Evolutionary conservation across 2,113 vertebrate genomes (phyloP).

Genomic region (Cyanocitta stelleri): DNA sequence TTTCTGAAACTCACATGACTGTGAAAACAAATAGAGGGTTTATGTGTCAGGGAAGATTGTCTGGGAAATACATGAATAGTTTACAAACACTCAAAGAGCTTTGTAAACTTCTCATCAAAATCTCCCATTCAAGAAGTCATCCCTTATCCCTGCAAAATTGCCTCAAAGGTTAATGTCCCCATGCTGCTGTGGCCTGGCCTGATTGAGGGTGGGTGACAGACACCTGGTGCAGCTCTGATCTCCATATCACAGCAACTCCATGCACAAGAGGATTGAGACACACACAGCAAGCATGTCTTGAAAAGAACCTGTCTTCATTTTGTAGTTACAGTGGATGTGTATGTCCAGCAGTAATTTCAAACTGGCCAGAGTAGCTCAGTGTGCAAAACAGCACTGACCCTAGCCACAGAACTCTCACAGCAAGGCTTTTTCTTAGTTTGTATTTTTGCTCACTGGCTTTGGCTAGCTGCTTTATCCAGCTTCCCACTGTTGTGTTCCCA

Average conservation of each 20-base stretch:
- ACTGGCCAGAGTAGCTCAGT: background rate
- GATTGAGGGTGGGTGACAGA: background rate
- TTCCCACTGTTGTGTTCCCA: background rate
- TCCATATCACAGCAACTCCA: background rate
- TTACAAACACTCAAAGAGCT: background rate
- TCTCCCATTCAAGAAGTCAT: background rate
- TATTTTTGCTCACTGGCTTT: background rate
- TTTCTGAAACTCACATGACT: background rate
- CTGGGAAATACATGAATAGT: background rate
- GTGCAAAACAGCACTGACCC: background rate
- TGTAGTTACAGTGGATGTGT: background rate
- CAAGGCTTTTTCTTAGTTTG: background rate
- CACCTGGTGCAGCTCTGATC: too few relatives aligned
- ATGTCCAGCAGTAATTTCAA: background rate
- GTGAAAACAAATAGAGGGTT: background rate
- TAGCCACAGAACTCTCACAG: background rate
- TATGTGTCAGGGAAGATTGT: rapidly evolving
- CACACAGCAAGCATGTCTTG: background rate
- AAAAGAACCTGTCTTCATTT: rapidly evolving
- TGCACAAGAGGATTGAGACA: background rate
- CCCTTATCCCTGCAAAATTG: background rate
- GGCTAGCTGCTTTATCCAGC: background rate
- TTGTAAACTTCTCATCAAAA: background rate
- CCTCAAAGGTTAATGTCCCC: background rate
- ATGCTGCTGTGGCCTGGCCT: rapidly evolving